A percentile compares a stretch with the other conserved stretches of the same genome.
These are phyloP conservation scores for Catharus bicknelli DNA, from an alignment of 2,113 vertebrate genomes.

Conservation along the genomic window DNA sequence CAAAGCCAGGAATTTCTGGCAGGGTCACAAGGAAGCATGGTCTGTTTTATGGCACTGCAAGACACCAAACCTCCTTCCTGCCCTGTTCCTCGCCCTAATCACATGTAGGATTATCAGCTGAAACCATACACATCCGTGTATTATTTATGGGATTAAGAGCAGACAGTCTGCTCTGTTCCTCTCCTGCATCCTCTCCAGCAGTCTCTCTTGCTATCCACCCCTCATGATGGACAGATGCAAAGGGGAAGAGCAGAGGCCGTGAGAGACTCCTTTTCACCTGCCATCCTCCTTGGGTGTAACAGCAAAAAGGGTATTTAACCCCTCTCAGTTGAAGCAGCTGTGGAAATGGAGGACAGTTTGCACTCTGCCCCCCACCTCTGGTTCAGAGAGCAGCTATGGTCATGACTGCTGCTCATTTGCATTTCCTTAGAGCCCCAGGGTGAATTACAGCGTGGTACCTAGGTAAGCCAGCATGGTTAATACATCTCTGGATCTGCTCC, in stretches of 20 bases:
- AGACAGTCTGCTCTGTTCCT: background rate
- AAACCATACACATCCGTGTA: background rate
- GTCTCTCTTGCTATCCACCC: background rate
- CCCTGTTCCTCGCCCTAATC: background rate
- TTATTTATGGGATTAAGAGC: background rate
- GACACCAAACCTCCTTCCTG: background rate
- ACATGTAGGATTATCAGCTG: background rate
- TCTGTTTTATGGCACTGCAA: fast-evolving
- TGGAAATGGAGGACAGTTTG: background rate
- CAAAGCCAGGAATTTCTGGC: background rate
- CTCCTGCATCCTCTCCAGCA: background rate
- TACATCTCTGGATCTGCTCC: background rate
- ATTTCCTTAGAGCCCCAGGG: background rate
- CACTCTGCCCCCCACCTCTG: fast-evolving
- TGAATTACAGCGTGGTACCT: background rate
- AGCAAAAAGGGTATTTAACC: background rate
- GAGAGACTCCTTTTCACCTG: background rate
- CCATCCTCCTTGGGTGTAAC: background rate
- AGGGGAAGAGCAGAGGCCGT: fast-evolving
- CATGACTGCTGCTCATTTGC: background rate
- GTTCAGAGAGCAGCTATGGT: background rate
- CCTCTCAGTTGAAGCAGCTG: background rate
- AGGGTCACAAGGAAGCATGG: fast-evolving
- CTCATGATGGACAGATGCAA: background rate
- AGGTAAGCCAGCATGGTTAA: background rate